Evolutionary conservation across 2,113 vertebrate species (phyloP), one percentile per base, ranked within the genome.

Genomic region (Hydrolagus affinis): DNA sequence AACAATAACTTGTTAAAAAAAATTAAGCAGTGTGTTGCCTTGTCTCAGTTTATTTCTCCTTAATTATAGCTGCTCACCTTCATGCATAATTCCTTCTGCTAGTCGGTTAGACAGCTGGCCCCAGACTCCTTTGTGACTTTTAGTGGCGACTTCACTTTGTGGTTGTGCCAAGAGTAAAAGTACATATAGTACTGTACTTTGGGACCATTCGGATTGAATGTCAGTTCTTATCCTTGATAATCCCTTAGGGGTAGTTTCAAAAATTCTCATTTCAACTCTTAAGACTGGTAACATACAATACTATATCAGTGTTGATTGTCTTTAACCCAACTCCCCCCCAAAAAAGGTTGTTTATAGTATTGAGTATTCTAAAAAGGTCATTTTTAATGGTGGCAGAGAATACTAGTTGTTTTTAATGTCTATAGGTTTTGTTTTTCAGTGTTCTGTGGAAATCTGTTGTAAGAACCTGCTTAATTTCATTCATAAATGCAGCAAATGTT

Each of bases 21-120:
- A 0, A 28, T 25, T 71, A 25, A 69, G 21, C 11, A 19, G 15
- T 70, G n/a, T 70, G n/a, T 71, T 71, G 11, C 70, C n/a, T 25
- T 25, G 11, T 71, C 70, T 71, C 25, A 4, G 1, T 11, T 11
- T 71, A 8, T 71, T 69, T 69, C 66, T 69, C 66, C 66, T 71
- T 10, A 59, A 12, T 56, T 10, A 76, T 56, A 76, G 44, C 56
- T 77, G 75, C 75, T 23, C 21, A 59, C 21, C 56, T 77, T 60
- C 21, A 77, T 60, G 75, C 75, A 77, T 77, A 60, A 77, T 77
- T 77, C 56, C 56, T 77, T 77, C 17, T 56, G 56, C 12, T 57
- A 21, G 75, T 77, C 21, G 56, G 19, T 77, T 11, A 8, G 44
- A 77, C 75, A 77, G 75, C 59, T 77, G 75, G 56, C 56, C 56